Percentiles rank a stretch among this genome's conserved stretches.
phyloP scores from a whole-genome alignment of 2,888 invertebrate genomes.

The Tryphoninae sp. region DNA sequence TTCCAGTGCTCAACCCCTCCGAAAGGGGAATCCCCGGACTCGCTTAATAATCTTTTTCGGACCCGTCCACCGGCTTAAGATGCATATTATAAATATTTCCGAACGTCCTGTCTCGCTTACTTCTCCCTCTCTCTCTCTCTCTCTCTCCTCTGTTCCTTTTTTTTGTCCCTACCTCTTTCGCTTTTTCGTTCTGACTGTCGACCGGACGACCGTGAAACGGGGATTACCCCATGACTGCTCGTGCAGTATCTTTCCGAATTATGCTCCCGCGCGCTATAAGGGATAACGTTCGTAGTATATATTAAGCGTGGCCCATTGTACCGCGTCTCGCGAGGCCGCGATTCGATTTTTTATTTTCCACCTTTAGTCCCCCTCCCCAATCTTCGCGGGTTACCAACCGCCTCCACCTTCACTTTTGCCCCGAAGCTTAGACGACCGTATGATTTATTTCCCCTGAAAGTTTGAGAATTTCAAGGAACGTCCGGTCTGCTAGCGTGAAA shows the following conservation, averaged over 20 bases:
- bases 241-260: slow-evolving; percentile 60
- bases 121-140: slow-evolving; percentile 26
- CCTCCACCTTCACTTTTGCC: too few species aligned
- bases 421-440: too few species aligned
- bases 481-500: too few species aligned
- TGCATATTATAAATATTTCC: slow-evolving; percentile 65
- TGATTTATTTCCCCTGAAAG: too few species aligned
- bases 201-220: slow-evolving; percentile 67
- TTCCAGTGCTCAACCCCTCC: not conserved
- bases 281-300: slow-evolving; percentile 62
- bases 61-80: slow-evolving; percentile 69
- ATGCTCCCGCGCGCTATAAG: slow-evolving; percentile 56
- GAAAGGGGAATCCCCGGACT: slow-evolving; percentile 8
- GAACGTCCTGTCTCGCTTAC: slow-evolving; percentile 39
- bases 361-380: too few species aligned
- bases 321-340: slow-evolving; percentile 47
- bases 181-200: slow-evolving; percentile 57
- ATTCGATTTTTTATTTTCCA: slow-evolving; percentile 9
- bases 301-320: slow-evolving; percentile 28
- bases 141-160: not conserved
- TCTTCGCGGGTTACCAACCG: too few species aligned
- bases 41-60: slow-evolving; percentile 65
- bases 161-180: not conserved
- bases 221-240: slow-evolving; percentile 65
- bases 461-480: too few species aligned